Conservation (phyloP, 2,797 vertebrate genomes). For the Leuciscus waleckii region DNA sequence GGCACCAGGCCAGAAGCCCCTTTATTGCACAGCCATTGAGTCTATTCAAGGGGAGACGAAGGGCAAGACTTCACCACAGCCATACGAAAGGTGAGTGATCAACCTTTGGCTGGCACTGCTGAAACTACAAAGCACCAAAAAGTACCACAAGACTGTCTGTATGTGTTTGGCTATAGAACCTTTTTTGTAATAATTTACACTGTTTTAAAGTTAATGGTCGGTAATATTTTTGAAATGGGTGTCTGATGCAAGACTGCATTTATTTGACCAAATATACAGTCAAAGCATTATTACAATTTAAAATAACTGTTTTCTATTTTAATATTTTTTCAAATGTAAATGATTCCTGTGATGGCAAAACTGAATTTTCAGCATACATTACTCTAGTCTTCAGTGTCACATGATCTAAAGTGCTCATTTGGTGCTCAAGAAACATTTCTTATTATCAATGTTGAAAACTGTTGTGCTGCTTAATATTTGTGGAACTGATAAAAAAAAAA, state of each 20-base stretch:
- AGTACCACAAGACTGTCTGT: not conserved
- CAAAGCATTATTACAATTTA: not conserved
- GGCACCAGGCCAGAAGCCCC: slow-evolving; percentile 85
- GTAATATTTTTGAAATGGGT: not conserved
- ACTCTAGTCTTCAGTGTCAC: not conserved
- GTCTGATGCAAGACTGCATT: not conserved
- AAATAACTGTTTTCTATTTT: not conserved
- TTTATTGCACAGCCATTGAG: slow-evolving; percentile 95
- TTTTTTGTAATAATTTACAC: not conserved
- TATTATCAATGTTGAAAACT: not conserved
- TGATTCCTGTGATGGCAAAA: not conserved
- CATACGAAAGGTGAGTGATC: slow-evolving; percentile 85
- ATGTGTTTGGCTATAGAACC: not conserved
- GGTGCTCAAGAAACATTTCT: not conserved
- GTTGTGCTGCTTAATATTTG: not conserved
- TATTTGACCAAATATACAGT: not conserved
- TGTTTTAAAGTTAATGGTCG: not conserved
- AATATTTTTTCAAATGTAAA: not conserved
- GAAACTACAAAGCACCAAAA: not conserved
- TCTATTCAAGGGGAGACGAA: slow-evolving; percentile 90
- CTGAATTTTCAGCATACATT: not conserved
- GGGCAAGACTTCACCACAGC: slow-evolving; percentile 79
- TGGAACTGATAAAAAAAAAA: no score
- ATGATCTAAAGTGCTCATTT: not conserved
- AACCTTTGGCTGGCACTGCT: not conserved